These are phyloP conservation scores for Euproctis similis DNA, from an alignment of 2,888 invertebrate genomes.

Conservation along the genomic window DNA sequence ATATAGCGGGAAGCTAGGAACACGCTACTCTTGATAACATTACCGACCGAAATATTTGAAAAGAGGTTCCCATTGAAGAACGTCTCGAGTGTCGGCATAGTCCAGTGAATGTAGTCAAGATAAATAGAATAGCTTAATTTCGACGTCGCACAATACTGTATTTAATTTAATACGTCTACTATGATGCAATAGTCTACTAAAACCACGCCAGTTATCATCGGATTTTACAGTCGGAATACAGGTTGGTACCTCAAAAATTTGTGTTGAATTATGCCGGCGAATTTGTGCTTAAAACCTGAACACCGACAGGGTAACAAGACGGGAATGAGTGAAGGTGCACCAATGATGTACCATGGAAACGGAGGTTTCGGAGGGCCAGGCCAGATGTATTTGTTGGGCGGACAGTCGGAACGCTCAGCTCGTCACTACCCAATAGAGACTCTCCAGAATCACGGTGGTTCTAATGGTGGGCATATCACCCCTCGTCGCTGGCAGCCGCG, in stretches of 20 bases:
- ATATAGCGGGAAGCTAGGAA: conserved; percentile 50
- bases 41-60: conserved; percentile 35
- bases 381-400: conserved; percentile 45
- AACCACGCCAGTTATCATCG: conserved; percentile 36
- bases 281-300: conserved; percentile 23
- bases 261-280: conserved; percentile 21
- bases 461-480: conserved; percentile 32
- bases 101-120: conserved; percentile 51
- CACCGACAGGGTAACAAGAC: conserved; percentile 34
- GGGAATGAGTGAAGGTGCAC: conserved; percentile 59
- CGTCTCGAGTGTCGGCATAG: conserved; percentile 67
- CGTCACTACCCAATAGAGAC: conserved; percentile 54
- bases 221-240: conserved; percentile 42
- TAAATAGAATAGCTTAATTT: conserved; percentile 48
- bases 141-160: conserved; percentile 46
- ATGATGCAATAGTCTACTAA: conserved; percentile 60
- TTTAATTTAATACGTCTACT: conserved; percentile 51
- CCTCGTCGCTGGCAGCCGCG: conserved; percentile 47
- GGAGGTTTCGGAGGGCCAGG: conserved; percentile 48
- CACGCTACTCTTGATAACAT: conserved; percentile 39
- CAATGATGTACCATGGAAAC: conserved; percentile 57
- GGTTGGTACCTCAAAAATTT: conserved; percentile 41
- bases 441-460: conserved; percentile 36
- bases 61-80: conserved; percentile 49
- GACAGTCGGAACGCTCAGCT: conserved; percentile 40